A percentile compares a stretch with the other conserved stretches of the same genome.
phyloP scores from a whole-genome alignment of 2,113 vertebrate genomes.

The Gorsachius goisagi region DNA sequence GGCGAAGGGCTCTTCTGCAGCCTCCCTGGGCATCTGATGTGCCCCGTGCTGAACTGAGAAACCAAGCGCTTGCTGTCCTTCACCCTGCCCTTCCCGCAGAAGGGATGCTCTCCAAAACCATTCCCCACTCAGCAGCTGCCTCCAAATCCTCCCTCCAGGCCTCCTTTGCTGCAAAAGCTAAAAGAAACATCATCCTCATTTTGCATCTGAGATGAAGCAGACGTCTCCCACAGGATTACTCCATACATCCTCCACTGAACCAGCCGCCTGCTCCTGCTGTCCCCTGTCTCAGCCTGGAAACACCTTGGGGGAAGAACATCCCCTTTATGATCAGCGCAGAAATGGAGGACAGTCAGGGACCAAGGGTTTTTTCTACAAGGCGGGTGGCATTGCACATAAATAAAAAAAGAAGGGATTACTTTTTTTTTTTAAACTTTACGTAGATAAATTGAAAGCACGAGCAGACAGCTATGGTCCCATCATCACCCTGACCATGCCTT shows the following conservation, averaged over 20 bases:
- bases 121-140: background rate
- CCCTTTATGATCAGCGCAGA: background rate
- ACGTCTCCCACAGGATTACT: background rate
- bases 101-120: background rate
- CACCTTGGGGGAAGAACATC: fast-evolving
- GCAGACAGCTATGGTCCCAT: background rate
- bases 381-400: background rate
- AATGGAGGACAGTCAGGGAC: background rate
- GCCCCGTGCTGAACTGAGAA: background rate
- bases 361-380: background rate
- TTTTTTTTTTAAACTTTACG: background rate
- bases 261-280: background rate
- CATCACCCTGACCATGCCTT: too few species aligned
- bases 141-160: background rate
- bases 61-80: background rate
- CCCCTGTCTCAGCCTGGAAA: background rate
- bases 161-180: background rate
- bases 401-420: background rate
- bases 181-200: background rate
- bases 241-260: background rate
- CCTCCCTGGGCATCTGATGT: background rate
- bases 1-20: background rate
- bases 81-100: background rate
- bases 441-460: background rate
- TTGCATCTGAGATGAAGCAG: background rate